These are phyloP conservation scores for Sminthurinus signatus DNA, from an alignment of 1,140 invertebrate species.

Conservation along the genomic window DNA sequence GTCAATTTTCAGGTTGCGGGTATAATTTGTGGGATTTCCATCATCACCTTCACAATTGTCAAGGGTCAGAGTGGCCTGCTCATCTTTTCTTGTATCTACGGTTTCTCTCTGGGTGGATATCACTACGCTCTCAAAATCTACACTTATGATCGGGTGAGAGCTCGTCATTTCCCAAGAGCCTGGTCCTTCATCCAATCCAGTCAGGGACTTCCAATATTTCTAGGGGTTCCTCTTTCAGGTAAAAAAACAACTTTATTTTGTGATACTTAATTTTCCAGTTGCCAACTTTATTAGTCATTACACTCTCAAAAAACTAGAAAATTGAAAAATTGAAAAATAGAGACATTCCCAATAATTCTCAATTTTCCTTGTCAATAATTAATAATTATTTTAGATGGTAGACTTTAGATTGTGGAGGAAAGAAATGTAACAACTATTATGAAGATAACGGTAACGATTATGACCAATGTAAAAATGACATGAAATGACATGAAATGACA, in stretches of 20 bases:
- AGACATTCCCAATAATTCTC: neutral
- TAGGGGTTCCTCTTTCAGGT: conserved; percentile 79
- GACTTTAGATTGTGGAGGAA: too few relatives aligned
- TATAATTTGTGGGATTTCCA: conserved; percentile 69
- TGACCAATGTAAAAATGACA: too few relatives aligned
- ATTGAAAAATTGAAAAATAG: neutral
- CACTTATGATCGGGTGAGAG: conserved; percentile 74
- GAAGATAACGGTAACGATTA: too few relatives aligned
- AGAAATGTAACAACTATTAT: too few relatives aligned
- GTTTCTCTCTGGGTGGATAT: conserved; percentile 62
- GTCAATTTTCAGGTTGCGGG: conserved; percentile 42
- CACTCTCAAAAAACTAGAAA: too few relatives aligned
- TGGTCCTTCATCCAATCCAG: conserved; percentile 87
- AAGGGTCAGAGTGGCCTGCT: conserved; percentile 63
- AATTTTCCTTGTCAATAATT: too few relatives aligned
- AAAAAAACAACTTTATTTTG: too few relatives aligned
- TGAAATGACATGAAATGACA: too few relatives aligned
- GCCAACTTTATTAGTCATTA: too few relatives aligned
- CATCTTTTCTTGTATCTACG: conserved; percentile 74
- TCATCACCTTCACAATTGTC: conserved; percentile 71
- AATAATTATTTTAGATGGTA: too few relatives aligned
- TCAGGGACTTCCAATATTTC: conserved; percentile 72
- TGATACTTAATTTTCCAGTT: too few relatives aligned
- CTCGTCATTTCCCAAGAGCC: conserved; percentile 74
- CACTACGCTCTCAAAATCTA: conserved; percentile 84